Conservation (phyloP, 2,888 invertebrate genomes). For the Catocala nupta region DNA sequence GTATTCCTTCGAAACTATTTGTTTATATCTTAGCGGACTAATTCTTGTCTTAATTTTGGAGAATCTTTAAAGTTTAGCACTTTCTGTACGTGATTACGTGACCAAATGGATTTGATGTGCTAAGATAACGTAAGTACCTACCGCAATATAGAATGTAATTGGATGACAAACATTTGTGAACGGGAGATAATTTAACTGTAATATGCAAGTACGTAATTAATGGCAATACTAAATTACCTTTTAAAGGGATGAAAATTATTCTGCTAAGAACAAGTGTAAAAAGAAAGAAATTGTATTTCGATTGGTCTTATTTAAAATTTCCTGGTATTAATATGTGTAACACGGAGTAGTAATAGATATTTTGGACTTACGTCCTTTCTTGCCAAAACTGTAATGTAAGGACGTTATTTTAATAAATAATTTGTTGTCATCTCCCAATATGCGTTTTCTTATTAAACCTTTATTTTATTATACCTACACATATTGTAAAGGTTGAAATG, state of each 20-base stretch:
- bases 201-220: too few relatives aligned
- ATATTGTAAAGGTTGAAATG: too few relatives aligned
- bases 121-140: too few relatives aligned
- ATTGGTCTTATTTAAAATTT: slow-evolving; percentile 11
- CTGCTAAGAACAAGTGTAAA: neutral
- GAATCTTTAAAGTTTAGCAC: too few relatives aligned
- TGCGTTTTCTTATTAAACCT: slow-evolving; percentile 31
- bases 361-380: slow-evolving; percentile 64
- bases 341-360: slow-evolving; percentile 55
- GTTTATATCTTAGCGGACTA: neutral
- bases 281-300: slow-evolving; percentile 2
- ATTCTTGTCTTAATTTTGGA: too few relatives aligned
- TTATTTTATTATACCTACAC: too few relatives aligned
- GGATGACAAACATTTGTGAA: too few relatives aligned
- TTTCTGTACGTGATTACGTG: too few relatives aligned
- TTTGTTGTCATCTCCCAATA: slow-evolving; percentile 68
- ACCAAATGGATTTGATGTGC: too few relatives aligned
- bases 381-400: slow-evolving; percentile 71
- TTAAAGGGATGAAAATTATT: neutral
- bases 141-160: too few relatives aligned
- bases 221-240: too few relatives aligned
- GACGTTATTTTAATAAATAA: slow-evolving; percentile 75
- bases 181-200: too few relatives aligned
- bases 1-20: neutral
- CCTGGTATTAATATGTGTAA: slow-evolving; percentile 26